Percentiles rank a stretch among this genome's conserved stretches.
Evolutionary conservation across 2,113 vertebrate genomes (phyloP).

Genomic region (Toxotes jaculatrix): DNA sequence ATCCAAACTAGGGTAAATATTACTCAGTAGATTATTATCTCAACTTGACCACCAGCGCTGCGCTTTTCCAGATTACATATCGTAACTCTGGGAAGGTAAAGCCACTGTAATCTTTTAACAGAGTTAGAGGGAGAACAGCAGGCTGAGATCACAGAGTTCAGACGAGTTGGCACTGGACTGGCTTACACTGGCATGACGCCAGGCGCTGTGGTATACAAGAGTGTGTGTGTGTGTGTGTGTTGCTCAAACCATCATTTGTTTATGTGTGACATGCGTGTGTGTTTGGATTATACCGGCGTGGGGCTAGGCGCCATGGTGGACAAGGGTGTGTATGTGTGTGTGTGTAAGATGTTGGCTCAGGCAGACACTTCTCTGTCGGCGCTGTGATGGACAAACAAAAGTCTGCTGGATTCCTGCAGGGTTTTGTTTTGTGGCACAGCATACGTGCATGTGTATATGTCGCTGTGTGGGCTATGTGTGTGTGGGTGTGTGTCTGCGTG

Average conservation of each 20-base stretch:
- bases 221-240: constrained; percentile 32
- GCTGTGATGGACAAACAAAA: constrained; percentile 73
- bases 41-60: constrained; percentile 9
- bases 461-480: constrained; percentile 31
- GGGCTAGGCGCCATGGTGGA: constrained; percentile 67
- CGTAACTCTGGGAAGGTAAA: constrained; percentile 50
- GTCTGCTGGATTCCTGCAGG: constrained; percentile 67
- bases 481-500: background rate
- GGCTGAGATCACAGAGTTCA: constrained; percentile 68
- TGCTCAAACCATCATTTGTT: constrained; percentile 49
- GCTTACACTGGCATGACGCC: constrained; percentile 66
- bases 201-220: constrained; percentile 34
- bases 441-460: constrained; percentile 27
- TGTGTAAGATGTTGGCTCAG: constrained; percentile 68
- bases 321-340: constrained; percentile 49
- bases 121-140: constrained; percentile 71
- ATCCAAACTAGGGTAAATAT: constrained; percentile 25
- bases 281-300: constrained; percentile 62
- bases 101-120: constrained; percentile 71
- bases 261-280: constrained; percentile 59
- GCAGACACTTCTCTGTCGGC: constrained; percentile 70
- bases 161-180: constrained; percentile 61
- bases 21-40: constrained; percentile 36
- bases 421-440: constrained; percentile 60
- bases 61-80: constrained; percentile 28